Base-by-base conservation (phyloP, 2,113 vertebrate genomes). In the Syngnathus scovelli region DNA sequence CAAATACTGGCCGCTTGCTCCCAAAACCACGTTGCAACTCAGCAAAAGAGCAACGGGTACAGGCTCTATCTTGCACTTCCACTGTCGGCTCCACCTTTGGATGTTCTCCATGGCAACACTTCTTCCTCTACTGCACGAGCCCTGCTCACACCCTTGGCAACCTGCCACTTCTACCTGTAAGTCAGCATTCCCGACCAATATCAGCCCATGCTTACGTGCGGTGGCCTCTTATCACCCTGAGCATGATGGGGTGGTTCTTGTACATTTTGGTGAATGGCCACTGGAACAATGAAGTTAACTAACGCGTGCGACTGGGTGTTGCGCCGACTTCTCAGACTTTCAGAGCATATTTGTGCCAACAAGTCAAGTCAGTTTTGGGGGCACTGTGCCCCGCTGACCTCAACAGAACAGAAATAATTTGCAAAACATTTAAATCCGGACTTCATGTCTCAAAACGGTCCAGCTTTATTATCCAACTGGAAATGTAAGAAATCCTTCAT, bases 111-210 rank as follows among this genome's bases (percentile, higher is more conserved):
- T 80, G 82, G 81, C 68, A 81, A 86, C 85, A 86, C 83, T 84
- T 87, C 77, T 64, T 72, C 63, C 64, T 78, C 67, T 75, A 48
- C 71, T 72, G 78, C 72, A 88, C 77, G 78, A 66, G 23, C 49
- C 71, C 64, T 67, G 66, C 66, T 73, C 76, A 88, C 87, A 76
- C 81, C 85, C 74, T 70, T 23, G 48, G 7, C 55, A 63, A 33
- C 8, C 66, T 68, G 63, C 61, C 71, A 59, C 63, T 73, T 43
- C 1, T 83, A 89, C 88, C 79, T 71, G 89, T 65, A 88, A 61
- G 62, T 78, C 86, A 79, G 67, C 85, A 91, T 90, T 88, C 88
- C 80, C 16, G 59, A 76, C 71, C 56, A 83, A 33, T 33, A 33
- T 33, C 27, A 33, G 27, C 27, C 27, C 3, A 3, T 33, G 27